These are phyloP conservation scores for Machimus rusticus DNA, from an alignment of 2,888 invertebrate species.

Conservation along the genomic window DNA sequence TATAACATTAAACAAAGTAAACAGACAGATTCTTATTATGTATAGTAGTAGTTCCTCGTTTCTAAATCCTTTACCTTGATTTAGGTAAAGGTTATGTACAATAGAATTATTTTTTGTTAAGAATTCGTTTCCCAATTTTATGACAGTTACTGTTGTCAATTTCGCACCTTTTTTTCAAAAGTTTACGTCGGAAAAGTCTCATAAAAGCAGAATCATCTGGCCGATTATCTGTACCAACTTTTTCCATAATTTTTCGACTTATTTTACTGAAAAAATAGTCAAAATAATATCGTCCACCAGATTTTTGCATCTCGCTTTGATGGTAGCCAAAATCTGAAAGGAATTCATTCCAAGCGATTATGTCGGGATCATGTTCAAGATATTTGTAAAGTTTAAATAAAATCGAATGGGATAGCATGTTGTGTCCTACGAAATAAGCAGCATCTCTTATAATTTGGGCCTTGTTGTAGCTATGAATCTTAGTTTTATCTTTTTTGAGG, in stretches of 20 bases:
- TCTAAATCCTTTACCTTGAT: too few species aligned
- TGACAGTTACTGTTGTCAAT: background rate
- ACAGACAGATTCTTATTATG: too few species aligned
- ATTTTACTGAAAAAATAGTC: background rate
- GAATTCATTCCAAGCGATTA: background rate
- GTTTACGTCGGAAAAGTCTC: background rate
- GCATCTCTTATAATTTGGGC: slow-evolving; percentile 89
- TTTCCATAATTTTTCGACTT: background rate
- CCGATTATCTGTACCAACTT: background rate
- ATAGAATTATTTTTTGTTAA: too few species aligned
- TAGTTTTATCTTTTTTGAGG: slow-evolving; percentile 68
- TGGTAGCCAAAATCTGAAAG: background rate
- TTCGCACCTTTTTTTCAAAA: background rate
- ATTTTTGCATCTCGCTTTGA: background rate
- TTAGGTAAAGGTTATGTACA: too few species aligned
- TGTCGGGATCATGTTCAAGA: background rate
- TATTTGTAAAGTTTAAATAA: background rate
- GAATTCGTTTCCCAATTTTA: too few species aligned
- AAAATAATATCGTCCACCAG: background rate
- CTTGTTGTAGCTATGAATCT: slow-evolving; percentile 78
- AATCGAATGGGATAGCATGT: background rate
- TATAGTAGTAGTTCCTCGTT: too few species aligned
- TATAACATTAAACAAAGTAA: too few species aligned
- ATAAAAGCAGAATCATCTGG: background rate
- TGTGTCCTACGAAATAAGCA: background rate